Percentiles rank a stretch among this genome's conserved stretches.
Evolutionary conservation across 1,140 invertebrate genomes (phyloP).

Genomic region (Colletes latitarsis): DNA sequence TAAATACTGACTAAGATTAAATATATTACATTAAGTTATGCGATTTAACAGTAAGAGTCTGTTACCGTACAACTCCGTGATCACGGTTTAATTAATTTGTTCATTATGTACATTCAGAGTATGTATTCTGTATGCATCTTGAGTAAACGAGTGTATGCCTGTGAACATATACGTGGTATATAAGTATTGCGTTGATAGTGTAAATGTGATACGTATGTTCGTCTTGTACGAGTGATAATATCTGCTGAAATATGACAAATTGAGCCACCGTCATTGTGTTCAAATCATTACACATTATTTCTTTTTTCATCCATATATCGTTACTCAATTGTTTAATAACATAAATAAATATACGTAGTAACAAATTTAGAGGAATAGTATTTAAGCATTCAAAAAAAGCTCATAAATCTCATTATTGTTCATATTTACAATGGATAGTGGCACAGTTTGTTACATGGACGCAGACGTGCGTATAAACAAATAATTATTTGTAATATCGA

Average conservation of each 20-base stretch:
- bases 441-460: slow-evolving; percentile 49
- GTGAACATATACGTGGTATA: slow-evolving; percentile 7
- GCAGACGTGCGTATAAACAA: slow-evolving; percentile 33
- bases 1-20: slow-evolving; percentile 40
- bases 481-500: slow-evolving; percentile 47
- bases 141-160: neutral
- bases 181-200: slow-evolving; percentile 3
- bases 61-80: slow-evolving; percentile 16
- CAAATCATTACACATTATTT: neutral
- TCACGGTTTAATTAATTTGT: slow-evolving; percentile 43
- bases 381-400: neutral
- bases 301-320: neutral
- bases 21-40: slow-evolving; percentile 57
- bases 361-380: neutral
- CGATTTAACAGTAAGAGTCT: slow-evolving; percentile 31
- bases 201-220: neutral
- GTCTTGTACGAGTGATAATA: slow-evolving; percentile 2
- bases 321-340: neutral
- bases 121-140: slow-evolving; percentile 24
- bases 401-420: neutral
- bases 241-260: slow-evolving; percentile 43
- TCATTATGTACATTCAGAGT: slow-evolving; percentile 54
- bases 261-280: slow-evolving; percentile 27
- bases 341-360: neutral
- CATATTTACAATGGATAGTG: slow-evolving; percentile 1